A percentile compares a stretch with the other conserved stretches of the same genome.
Conservation (phyloP, 1,140 invertebrate genomes). For the Eupristina koningsbergeri region DNA sequence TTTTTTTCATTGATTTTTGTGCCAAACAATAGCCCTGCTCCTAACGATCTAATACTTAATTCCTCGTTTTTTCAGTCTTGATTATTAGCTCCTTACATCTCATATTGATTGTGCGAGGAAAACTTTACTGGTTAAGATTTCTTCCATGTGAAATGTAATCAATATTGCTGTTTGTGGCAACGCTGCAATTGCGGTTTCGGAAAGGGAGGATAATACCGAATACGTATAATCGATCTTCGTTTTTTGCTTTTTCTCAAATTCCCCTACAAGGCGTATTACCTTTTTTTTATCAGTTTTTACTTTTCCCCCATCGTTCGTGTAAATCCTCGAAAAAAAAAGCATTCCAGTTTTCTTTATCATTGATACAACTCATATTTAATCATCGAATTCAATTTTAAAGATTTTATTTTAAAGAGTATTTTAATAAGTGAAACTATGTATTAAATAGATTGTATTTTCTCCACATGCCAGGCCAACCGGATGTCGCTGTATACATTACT, state of each 20-base stretch:
- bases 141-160: conserved; percentile 40
- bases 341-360: not conserved
- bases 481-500: conserved; percentile 11
- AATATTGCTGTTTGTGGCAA: conserved; percentile 47
- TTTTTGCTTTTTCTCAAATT: conserved; percentile 23
- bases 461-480: conserved; percentile 17
- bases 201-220: conserved; percentile 36
- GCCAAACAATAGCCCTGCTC: no score
- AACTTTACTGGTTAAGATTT: not conserved
- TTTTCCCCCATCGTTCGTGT: not conserved
- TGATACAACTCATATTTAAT: not conserved
- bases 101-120: not conserved
- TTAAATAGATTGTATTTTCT: conserved; percentile 14
- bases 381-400: not conserved
- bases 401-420: not conserved
- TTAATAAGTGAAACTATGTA: not conserved
- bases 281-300: not conserved
- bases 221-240: conserved; percentile 30
- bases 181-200: conserved; percentile 27
- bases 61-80: not conserved
- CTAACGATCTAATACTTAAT: no score
- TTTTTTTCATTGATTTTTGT: no score
- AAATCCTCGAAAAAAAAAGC: not conserved
- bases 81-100: not conserved
- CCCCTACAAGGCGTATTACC: conserved; percentile 43